Evolutionary conservation across 1,140 invertebrate species (phyloP).

Genomic region (Tetranychus urticae): DNA sequence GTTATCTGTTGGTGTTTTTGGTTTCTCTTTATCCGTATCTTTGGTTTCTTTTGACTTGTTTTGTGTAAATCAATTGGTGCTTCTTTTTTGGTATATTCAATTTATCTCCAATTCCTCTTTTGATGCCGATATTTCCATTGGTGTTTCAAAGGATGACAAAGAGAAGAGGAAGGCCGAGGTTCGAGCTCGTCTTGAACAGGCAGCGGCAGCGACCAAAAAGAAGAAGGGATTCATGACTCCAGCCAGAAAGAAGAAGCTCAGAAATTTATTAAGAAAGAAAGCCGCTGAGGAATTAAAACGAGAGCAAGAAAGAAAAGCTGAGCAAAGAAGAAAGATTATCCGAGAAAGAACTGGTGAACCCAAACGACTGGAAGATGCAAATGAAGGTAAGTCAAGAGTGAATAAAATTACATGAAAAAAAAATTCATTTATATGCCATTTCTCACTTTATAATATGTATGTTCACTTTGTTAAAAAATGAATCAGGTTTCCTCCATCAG

Average conservation of each 20-base stretch:
- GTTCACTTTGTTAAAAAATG: too few relatives aligned
- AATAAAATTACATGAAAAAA: background rate
- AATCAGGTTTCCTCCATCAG: too few relatives aligned
- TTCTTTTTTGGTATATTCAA: too few relatives aligned
- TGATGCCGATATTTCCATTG: background rate
- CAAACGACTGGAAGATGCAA: constrained; percentile 66
- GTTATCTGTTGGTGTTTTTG: too few relatives aligned
- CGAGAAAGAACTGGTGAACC: constrained; percentile 75
- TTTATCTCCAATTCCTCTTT: too few relatives aligned
- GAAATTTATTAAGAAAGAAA: constrained; percentile 89
- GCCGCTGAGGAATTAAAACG: constrained; percentile 98
- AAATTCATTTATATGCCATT: background rate
- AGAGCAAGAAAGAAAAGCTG: constrained; percentile 92
- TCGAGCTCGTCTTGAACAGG: constrained; percentile 80
- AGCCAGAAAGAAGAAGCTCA: constrained; percentile 84
- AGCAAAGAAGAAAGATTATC: constrained; percentile 89
- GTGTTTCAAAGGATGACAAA: constrained; percentile 13
- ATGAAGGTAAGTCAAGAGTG: constrained; percentile 37
- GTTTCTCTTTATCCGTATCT: too few relatives aligned
- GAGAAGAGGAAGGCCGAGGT: constrained; percentile 35
- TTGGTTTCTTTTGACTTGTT: too few relatives aligned
- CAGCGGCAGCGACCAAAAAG: constrained; percentile 71
- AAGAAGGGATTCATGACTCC: constrained; percentile 87
- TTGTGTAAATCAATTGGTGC: too few relatives aligned
- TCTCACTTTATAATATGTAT: background rate